phyloP scores from a whole-genome alignment of 23 tunicate species.

The Halocynthia roretzi region DNA sequence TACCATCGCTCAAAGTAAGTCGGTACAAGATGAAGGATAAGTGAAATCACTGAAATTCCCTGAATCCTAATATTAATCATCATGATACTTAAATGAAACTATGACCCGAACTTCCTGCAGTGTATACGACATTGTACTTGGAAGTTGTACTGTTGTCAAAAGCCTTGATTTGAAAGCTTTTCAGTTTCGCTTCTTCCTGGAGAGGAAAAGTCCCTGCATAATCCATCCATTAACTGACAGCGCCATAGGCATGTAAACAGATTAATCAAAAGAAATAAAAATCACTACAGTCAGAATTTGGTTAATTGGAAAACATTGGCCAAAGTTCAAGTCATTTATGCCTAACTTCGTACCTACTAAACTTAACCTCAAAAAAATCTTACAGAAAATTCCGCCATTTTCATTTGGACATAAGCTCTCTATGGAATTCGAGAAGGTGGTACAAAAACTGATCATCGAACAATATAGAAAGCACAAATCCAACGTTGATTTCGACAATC shows the following conservation, averaged over 20 bases:
- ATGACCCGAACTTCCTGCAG: neutral
- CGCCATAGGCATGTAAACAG: no score
- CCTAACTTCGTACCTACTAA: no score
- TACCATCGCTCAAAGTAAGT: constrained; percentile 29
- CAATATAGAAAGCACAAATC: constrained; percentile 28
- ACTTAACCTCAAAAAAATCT: neutral
- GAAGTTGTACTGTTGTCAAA: neutral
- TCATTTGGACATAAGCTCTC: constrained; percentile 1
- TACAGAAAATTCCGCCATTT: constrained; percentile 31
- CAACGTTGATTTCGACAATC: constrained; percentile 28
- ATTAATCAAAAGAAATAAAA: no score
- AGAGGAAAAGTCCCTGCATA: neutral
- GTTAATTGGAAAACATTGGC: no score
- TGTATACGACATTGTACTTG: neutral
- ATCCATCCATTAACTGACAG: no score
- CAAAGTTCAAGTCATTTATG: no score
- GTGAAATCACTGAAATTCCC: no score
- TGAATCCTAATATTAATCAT: no score
- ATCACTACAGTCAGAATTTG: no score
- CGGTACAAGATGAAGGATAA: neutral
- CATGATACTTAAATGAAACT: neutral
- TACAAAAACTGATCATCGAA: constrained; percentile 3
- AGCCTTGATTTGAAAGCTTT: neutral
- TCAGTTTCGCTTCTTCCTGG: neutral
- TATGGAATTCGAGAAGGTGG: constrained; percentile 4